Base-by-base conservation (phyloP, 2,113 vertebrate species). In the Parotia lawesii region DNA sequence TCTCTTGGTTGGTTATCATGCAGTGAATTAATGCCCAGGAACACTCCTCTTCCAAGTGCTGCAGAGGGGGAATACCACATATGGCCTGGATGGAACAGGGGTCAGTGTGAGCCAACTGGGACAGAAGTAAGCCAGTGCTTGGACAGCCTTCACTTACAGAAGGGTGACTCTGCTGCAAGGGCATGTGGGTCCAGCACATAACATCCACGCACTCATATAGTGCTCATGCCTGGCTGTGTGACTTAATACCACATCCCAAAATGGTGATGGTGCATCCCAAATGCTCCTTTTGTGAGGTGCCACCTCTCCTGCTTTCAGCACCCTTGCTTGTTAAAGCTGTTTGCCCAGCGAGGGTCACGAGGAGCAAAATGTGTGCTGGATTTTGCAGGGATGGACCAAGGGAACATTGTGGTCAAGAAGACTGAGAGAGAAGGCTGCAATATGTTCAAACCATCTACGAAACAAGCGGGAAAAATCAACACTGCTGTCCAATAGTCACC, bases 1-100 rank as follows among this genome's bases (percentile, higher is more conserved):
- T 54, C 57, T 69, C 72, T 90, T 90, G 73, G 84, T 74, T 72
- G 62, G 44, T 54, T 74, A 80, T 81, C 48, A 50, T 4, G 2
- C 38, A 71, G 56, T 53, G 64, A 90, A 73, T 70, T 88, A 67
- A 74, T 2, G 10, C 70, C 62, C 84, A 81, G 84, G 57, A 92
- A 74, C 31, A 42, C 76, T 89, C 57, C 45, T 89, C 80, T 90
- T 94, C 65, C 89, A 94, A 89, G 64, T 35, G 42, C 37, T 71
- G 66, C 76, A 75, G 40, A 74, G 25, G 31, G 70, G 57, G 83
- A 95, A 96, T 93, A 95, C 79, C 95, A 93, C 91, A 93, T 74
- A 90, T 75, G 89, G 89, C 42, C 73, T 84, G 84, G 65, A 90
- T 57, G 25, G 31, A 72, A 33, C 25, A 47, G 62, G 69, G 82